Conservation (phyloP, 2,888 invertebrate genomes). For the Aspidapion aeneum region DNA sequence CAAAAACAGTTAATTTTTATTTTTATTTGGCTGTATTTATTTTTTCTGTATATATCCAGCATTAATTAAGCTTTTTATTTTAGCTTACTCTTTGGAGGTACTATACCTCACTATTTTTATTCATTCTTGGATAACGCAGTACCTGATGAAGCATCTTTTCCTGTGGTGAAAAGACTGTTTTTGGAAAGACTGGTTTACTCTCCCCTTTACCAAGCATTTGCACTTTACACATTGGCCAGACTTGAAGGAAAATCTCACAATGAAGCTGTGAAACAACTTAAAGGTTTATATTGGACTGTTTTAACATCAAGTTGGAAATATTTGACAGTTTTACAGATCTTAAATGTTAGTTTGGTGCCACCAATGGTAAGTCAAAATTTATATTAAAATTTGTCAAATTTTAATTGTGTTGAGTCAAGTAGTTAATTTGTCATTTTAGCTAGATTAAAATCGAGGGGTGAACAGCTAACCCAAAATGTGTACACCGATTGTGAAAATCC, state of each 20-base stretch:
- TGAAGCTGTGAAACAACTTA: constrained; percentile 59
- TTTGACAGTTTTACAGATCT: constrained; percentile 67
- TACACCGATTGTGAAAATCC: no score
- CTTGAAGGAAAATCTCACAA: constrained; percentile 74
- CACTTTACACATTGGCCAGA: constrained; percentile 68
- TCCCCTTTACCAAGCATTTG: constrained; percentile 73
- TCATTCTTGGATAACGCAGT: constrained; percentile 58
- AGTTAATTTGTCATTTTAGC: no score
- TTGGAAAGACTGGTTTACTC: constrained; percentile 67
- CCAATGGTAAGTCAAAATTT: constrained; percentile 73
- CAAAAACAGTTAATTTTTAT: no score
- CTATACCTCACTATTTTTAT: constrained; percentile 77
- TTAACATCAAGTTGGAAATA: constrained; percentile 74
- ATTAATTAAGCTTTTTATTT: constrained; percentile 21
- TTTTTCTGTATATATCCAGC: no score
- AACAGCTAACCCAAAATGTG: no score
- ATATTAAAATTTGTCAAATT: constrained; percentile 8
- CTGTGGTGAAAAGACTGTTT: constrained; percentile 58
- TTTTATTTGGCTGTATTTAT: no score
- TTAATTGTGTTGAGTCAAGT: no score
- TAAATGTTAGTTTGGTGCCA: constrained; percentile 73
- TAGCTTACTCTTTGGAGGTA: constrained; percentile 76
- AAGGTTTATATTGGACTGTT: constrained; percentile 62
- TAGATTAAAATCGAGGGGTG: no score
- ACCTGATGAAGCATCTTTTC: constrained; percentile 51